phyloP scores from a whole-genome alignment of 2,113 vertebrate species.

The Podarcis raffonei region DNA sequence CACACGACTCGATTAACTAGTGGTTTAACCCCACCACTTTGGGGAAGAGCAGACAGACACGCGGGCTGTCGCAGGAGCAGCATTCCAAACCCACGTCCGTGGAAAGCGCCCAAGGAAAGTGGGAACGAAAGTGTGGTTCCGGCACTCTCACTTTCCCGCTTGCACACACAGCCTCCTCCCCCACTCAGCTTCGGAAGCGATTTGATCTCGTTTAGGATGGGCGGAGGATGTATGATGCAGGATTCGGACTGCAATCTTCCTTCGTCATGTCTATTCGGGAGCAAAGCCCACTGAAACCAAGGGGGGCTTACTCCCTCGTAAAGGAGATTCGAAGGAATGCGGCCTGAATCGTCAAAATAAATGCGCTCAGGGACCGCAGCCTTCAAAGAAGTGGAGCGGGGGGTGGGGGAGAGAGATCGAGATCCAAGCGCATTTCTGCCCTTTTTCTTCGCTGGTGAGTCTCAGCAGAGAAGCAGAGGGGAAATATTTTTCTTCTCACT shows the following conservation, averaged over 20 bases:
- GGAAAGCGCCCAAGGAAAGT: background rate
- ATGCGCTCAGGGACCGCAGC: background rate
- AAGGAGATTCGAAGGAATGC: too few relatives aligned
- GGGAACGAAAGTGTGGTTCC: background rate
- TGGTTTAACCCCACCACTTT: background rate
- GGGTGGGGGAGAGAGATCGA: background rate
- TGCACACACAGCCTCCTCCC: background rate
- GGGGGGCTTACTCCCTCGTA: too few relatives aligned
- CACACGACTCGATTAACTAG: background rate
- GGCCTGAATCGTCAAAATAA: background rate
- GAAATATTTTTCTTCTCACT: conserved; percentile 53
- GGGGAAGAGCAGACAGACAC: too few relatives aligned
- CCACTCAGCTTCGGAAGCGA: background rate
- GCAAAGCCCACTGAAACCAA: background rate
- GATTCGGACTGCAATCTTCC: background rate
- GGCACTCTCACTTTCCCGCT: background rate
- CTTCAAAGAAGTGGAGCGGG: background rate
- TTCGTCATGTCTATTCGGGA: background rate
- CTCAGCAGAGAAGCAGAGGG: background rate
- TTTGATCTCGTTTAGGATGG: background rate
- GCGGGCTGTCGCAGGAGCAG: background rate
- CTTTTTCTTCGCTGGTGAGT: conserved; percentile 2
- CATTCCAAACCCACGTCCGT: too few relatives aligned
- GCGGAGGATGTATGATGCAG: too few relatives aligned
- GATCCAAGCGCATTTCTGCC: background rate